phyloP scores from a whole-genome alignment of 2,113 vertebrate species.

The Tiliqua scincoides region DNA sequence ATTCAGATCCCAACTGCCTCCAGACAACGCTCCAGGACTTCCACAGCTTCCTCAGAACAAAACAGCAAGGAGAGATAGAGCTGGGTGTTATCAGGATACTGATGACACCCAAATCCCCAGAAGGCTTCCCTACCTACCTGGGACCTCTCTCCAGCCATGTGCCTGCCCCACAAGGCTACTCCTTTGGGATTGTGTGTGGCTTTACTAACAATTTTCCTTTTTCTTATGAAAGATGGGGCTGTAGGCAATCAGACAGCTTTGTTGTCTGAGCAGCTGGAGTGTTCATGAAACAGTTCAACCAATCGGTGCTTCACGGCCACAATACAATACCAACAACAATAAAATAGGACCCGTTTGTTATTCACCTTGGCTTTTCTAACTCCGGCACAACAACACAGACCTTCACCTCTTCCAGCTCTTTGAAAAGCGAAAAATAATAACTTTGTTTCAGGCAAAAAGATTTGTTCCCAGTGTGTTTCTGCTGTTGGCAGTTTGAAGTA shows the following conservation, averaged over 20 bases:
- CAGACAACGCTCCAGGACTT: too few species aligned
- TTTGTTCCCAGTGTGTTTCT: neutral
- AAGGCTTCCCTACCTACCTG: neutral
- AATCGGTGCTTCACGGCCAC: neutral
- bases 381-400: neutral
- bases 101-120: too few species aligned
- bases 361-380: neutral
- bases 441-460: conserved; percentile 13
- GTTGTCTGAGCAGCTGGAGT: neutral
- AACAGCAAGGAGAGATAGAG: too few species aligned
- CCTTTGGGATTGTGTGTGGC: neutral
- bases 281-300: neutral
- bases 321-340: neutral
- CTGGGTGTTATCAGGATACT: too few species aligned
- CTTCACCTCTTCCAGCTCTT: conserved; percentile 1
- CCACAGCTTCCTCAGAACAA: too few species aligned
- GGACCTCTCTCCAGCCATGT: neutral
- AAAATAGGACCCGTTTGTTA: neutral
- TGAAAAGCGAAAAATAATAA: neutral
- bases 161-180: neutral
- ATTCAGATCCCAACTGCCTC: too few species aligned
- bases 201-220: neutral
- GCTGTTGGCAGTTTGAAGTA: neutral
- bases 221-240: neutral
- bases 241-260: neutral